Evolutionary conservation across 2,888 invertebrate species (phyloP), one percentile per base, ranked within the genome.

Genomic region (Heterodera filipjevi): DNA sequence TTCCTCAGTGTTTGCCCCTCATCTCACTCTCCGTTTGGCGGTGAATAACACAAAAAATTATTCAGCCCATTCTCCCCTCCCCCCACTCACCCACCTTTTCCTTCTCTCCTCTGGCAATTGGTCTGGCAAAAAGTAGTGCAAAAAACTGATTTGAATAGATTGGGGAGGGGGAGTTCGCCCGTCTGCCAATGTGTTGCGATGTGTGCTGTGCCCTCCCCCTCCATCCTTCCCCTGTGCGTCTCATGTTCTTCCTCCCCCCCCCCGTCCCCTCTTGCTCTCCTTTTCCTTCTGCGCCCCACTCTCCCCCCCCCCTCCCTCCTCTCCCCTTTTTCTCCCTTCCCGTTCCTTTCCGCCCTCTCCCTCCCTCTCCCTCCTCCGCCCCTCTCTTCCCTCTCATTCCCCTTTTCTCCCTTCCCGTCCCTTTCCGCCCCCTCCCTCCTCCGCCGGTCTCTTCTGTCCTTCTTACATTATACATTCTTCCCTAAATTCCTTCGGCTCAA

Each of bases 81-180:
- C 16, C 49, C 49, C n/a, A n/a, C n/a, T 32, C 49, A 12, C 49
- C 3, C 49, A 12, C 16, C 16, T 16, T 16, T 19, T 49, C 16
- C 49, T 3, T 49, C 16, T 16, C 16, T 16, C 16, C 49, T 14
- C 66, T 59, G 39, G 19, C 75, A 74, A 53, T 35, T 46, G 30
- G 32, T 46, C 75, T 68, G 68, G 44, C 59, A 59, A 59, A 46
- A 59, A 75, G 27, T 66, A 30, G 59, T 49, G 46, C 73, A 73
- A 73, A 66, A 64, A 75, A 75, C 75, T 66, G 66, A 75, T 75
- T 46, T 44, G 68, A 66, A 75, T 66, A 39, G 30, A 75, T 59
- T 59, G 59, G 59, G 59, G 59, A 27, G 59, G 59, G 59, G 59
- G 59, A 73, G 64, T 64, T 64, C 53, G 33, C 30, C 66, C 32